Conservation (phyloP, 30 jellyfish, hydroid and myxozoan species). For the Turritopsis rubra region DNA sequence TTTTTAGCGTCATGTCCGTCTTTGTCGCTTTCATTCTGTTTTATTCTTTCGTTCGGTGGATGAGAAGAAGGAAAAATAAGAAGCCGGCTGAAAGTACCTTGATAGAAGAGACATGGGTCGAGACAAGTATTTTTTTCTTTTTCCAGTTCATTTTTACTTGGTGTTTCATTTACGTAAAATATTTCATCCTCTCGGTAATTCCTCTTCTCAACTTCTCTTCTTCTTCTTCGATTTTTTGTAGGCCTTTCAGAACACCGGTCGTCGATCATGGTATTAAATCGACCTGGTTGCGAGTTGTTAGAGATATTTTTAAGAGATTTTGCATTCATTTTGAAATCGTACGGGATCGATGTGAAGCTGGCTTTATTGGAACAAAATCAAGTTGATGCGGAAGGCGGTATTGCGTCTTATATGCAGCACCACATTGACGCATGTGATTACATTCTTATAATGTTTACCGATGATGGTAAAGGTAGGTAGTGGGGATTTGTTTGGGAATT, state of each 20-base stretch:
- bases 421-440: slow-evolving; percentile 28
- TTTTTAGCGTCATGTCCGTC: background rate
- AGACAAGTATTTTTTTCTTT: background rate
- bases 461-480: background rate
- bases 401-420: slow-evolving; percentile 23
- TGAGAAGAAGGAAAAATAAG: background rate
- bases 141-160: background rate
- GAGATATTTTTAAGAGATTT: slow-evolving; percentile 11
- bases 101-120: background rate
- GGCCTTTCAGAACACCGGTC: background rate
- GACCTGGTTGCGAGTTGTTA: slow-evolving; percentile 35
- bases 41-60: background rate
- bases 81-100: background rate
- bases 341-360: slow-evolving; percentile 13
- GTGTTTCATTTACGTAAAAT: background rate
- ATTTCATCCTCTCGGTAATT: background rate
- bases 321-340: slow-evolving; percentile 17
- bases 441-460: slow-evolving; percentile 23
- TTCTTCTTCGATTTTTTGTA: too few species aligned
- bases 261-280: slow-evolving; percentile 18
- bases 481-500: background rate
- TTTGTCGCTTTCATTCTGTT: background rate
- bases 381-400: slow-evolving; percentile 33
- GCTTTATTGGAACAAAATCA: slow-evolving; percentile 25
- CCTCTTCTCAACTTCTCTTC: too few species aligned